A percentile compares a stretch with the other conserved stretches of the same genome.
Conservation (phyloP, 2,113 vertebrate genomes). For the Cryptomyrus ogoouensis region DNA sequence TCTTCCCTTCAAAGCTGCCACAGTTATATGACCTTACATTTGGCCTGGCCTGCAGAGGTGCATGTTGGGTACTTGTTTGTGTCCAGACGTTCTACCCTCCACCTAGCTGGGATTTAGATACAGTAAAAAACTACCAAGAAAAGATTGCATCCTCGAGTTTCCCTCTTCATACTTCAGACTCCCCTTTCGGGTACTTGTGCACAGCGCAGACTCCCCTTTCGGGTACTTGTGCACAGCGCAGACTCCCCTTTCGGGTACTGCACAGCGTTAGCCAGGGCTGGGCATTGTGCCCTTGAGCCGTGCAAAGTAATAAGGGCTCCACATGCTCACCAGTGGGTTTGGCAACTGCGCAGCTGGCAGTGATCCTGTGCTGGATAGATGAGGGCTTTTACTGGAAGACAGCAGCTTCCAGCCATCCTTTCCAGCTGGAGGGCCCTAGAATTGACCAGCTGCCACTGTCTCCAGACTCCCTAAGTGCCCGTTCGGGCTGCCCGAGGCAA, state of each 20-base stretch:
- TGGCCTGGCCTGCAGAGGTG: neutral
- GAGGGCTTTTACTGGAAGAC: constrained; percentile 3
- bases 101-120: neutral
- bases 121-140: neutral
- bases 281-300: neutral
- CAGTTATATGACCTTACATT: neutral
- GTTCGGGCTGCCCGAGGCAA: neutral
- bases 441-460: neutral
- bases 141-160: neutral
- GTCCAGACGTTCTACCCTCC: neutral
- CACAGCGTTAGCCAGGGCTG: neutral
- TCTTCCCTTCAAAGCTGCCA: neutral
- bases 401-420: neutral
- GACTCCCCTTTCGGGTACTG: no score
- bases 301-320: neutral
- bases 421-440: neutral
- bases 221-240: neutral
- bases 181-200: neutral
- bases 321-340: neutral
- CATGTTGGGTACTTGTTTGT: neutral
- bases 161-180: neutral
- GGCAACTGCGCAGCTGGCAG: neutral
- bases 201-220: neutral
- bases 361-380: neutral
- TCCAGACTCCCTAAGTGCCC: neutral